Base-by-base conservation (phyloP, 2,888 invertebrate species). In the Anagyrus pseudococci region DNA sequence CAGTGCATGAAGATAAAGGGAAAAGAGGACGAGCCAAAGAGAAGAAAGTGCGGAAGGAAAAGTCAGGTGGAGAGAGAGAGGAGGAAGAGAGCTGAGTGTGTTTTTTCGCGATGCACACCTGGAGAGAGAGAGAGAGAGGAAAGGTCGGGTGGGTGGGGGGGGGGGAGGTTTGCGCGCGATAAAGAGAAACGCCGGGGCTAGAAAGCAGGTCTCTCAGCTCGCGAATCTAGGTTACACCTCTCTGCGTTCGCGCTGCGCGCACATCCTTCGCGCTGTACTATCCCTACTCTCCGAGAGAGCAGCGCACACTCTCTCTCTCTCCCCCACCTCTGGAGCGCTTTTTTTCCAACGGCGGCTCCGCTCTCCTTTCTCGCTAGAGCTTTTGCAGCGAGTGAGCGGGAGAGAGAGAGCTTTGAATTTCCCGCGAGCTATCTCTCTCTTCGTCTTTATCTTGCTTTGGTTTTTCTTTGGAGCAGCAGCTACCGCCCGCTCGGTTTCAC, bases 111-210 rank as follows among this genome's bases (percentile, higher is more conserved):
- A 29, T 29, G 10, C 4, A 29, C 29, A 29, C 4, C 4, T 29
- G 29, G 10, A 26, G 50, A 49, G n/a, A 17, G n/a, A 29, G 48
- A 37, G 20, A 22, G 40, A 15, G 41, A 41, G 53, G 43, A 19
- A 46, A 13, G 41, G n/a, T 15, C n/a, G 26, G 0, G 25, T 23
- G 10, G 23, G 33, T 15, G 37, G 37, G 17, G 22, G n/a, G n/a
- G 4, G 26, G 7, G 10, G 26, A 44, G 26, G n/a, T 8, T 19
- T 29, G 48, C 55, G 43, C 41, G 41, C 19, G 79, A 79, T 79
- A 79, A 80, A 79, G 80, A 80, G 80, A 80, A 80, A 80, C 80
- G 79, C 76, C 76, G 78, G 73, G 78, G 73, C 79, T 80, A 80
- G 80, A 80, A 80, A 80, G 80, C 80, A 80, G 80, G 80, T 80